A percentile compares a stretch with the other conserved stretches of the same genome.
phyloP scores from a whole-genome alignment of 2,797 vertebrate genomes.

The Natrix natrix region DNA sequence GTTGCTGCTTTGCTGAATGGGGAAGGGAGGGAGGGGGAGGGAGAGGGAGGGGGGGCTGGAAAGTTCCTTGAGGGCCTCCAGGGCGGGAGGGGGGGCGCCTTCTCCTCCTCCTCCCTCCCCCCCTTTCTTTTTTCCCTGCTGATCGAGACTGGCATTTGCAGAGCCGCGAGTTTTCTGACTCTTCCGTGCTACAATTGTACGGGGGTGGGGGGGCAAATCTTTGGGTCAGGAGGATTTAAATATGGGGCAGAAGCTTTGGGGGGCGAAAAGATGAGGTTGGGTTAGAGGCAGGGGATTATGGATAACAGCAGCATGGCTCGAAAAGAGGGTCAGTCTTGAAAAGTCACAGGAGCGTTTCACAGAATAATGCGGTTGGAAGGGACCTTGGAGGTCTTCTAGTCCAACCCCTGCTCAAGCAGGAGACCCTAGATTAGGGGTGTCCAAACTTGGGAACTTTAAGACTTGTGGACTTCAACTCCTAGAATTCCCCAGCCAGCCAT shows the following conservation, averaged over 20 bases:
- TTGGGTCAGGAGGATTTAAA: not conserved
- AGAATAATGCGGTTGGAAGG: not conserved
- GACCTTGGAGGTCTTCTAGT: not conserved
- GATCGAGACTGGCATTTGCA: too few species aligned
- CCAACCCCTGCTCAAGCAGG: not conserved
- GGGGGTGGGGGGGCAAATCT: not conserved
- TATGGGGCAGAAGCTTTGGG: not conserved
- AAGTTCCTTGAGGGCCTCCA: not conserved
- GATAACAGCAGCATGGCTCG: not conserved
- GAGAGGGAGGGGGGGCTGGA: not conserved
- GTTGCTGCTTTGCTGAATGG: not conserved
- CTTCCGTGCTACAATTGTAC: not conserved
- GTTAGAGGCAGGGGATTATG: not conserved
- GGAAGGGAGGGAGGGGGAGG: not conserved
- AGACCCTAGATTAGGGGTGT: too few species aligned
- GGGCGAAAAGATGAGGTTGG: not conserved
- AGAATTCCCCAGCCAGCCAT: too few species aligned
- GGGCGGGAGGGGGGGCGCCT: not conserved
- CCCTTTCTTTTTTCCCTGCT: too few species aligned
- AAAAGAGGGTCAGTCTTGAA: not conserved
- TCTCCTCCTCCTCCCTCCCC: rapidly evolving
- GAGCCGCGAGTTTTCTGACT: not conserved
- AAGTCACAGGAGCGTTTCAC: not conserved
- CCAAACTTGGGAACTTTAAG: too few species aligned
- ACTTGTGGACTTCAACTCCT: too few species aligned